A percentile compares a stretch with the other conserved stretches of the same genome.
These are phyloP conservation scores for Bombus pascuorum DNA, from an alignment of 1,140 invertebrate species.

Conservation along the genomic window DNA sequence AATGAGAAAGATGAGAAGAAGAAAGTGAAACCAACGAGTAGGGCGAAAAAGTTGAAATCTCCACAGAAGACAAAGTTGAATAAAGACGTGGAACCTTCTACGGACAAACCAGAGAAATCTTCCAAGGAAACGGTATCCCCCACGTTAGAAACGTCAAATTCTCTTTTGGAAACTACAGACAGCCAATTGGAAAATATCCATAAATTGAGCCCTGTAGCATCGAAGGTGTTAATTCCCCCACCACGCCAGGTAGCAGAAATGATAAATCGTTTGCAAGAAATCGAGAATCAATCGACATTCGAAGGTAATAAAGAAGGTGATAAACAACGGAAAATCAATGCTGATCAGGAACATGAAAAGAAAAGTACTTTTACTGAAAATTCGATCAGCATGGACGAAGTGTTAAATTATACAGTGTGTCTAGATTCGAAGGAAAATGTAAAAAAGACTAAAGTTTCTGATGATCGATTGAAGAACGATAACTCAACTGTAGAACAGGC, in stretches of 20 bases:
- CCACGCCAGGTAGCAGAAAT: background rate
- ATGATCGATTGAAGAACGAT: background rate
- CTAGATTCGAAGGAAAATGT: background rate
- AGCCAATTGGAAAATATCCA: background rate
- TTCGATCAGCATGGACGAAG: background rate
- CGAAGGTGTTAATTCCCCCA: too few relatives aligned
- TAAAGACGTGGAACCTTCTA: background rate
- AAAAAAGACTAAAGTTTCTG: background rate
- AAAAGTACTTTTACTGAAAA: background rate
- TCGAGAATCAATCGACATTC: background rate
- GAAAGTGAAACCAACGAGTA: too few relatives aligned
- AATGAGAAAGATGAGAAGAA: background rate
- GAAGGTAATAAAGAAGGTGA: background rate
- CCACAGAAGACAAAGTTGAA: background rate
- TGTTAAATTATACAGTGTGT: too few relatives aligned
- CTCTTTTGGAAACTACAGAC: background rate
- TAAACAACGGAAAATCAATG: background rate
- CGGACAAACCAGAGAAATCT: background rate
- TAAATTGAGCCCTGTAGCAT: too few relatives aligned
- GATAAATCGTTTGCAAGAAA: slow-evolving; percentile 15
- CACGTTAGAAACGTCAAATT: background rate
- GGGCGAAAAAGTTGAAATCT: background rate
- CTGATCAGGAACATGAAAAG: background rate
- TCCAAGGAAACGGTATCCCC: background rate
- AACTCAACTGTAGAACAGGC: background rate